Evolutionary conservation across 2,888 invertebrate species (phyloP), one percentile per base, ranked within the genome.

Genomic region (Lasioglossum figueresi): DNA sequence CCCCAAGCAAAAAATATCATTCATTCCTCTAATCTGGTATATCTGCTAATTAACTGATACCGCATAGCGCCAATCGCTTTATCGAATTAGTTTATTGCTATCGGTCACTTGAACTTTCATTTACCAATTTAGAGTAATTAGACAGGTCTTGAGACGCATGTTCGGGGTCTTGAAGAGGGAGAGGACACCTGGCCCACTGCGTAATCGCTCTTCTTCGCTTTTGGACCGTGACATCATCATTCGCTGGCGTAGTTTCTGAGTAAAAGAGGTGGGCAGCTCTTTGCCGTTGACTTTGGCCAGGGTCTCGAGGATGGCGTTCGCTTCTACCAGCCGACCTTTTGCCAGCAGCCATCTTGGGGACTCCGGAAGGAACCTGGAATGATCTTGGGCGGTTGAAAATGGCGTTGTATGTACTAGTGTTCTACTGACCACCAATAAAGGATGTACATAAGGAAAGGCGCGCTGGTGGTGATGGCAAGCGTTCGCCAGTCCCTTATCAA

Each of bases 271-370:
- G 0, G 98, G 98, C 82, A 98, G 95, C 88, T 97, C 96, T 92
- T 97, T 97, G 0, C 97, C 97, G 93, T 99, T 99, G 0, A 97
- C 96, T 92, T 96, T 96, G 3, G 98, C 98, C 91, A 98, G 96
- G 27, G 96, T 96, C 95, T 97, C 97, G 8, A 99, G 94, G 86
- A 98, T 97, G 86, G 96, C 96, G 83, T 97, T 96, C 0, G 98
- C 98, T 95, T 98, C 98, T 93, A 97, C 97, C 56, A 98, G 96
- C 84, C 97, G 96, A 23, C 98, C 98, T 93, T 97, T 97, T 93
- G 98, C 97, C 40, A 98, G 95, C n/a, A 98, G 95, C 98, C 99
- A 99, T 90, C 99, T 96, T 1, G 98, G 98, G 12, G 98, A 98
- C 95, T 99, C 99, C 0, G 98, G 99, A 92, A 99, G 96, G 88